Conservation (phyloP, 2,888 invertebrate genomes). For the Gisinianus flammeolus region DNA sequence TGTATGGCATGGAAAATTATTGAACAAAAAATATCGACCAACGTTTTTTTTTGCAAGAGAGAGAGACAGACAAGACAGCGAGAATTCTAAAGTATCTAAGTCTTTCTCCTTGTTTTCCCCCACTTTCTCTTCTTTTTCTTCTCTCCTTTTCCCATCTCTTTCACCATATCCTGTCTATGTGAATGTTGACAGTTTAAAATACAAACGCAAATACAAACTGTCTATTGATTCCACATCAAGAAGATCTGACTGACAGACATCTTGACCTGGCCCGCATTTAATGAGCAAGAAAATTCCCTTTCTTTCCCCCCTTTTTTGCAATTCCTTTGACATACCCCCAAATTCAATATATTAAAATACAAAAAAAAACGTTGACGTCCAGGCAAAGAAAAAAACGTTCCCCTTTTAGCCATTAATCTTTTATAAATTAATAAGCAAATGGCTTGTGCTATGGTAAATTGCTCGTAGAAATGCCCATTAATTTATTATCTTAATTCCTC, state of each 20-base stretch:
- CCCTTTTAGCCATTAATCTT: no score
- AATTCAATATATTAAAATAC: no score
- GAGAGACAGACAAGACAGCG: neutral
- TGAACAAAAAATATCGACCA: slow-evolving; percentile 25
- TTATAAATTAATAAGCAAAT: no score
- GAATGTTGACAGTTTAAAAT: neutral
- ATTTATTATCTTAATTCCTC: neutral
- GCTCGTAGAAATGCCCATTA: neutral
- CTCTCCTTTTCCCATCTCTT: neutral
- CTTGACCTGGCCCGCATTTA: slow-evolving; percentile 14
- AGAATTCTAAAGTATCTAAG: no score
- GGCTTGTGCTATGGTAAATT: no score
- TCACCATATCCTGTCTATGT: neutral
- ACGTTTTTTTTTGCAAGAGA: neutral
- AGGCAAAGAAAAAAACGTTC: no score
- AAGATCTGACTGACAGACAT: slow-evolving; percentile 19
- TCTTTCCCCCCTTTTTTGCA: neutral
- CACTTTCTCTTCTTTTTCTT: neutral
- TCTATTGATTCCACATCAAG: slow-evolving; percentile 24
- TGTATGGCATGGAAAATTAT: neutral
- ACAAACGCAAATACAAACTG: neutral
- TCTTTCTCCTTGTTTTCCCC: neutral
- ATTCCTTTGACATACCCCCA: no score
- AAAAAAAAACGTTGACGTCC: no score
- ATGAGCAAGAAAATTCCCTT: neutral